Percentiles rank a stretch among this genome's conserved stretches.
Evolutionary conservation across 1,140 invertebrate genomes (phyloP).

Genomic region (Bombus sibiricus): DNA sequence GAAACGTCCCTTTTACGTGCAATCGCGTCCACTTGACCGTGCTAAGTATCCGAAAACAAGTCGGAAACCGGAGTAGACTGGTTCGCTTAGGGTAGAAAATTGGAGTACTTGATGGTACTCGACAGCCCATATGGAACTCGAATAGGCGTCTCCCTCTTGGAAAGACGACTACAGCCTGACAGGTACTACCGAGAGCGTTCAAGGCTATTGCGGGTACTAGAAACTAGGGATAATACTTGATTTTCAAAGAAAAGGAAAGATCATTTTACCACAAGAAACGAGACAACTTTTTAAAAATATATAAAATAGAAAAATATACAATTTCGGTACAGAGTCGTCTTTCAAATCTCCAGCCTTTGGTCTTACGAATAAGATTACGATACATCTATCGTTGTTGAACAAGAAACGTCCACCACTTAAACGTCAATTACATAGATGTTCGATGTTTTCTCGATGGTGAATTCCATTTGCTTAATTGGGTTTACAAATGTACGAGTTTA

Average conservation of each 20-base stretch:
- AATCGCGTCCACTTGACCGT: constrained; percentile 5
- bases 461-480: too few species aligned
- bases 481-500: too few species aligned
- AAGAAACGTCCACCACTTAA: not conserved
- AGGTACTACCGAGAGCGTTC: not conserved
- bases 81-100: constrained; percentile 21
- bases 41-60: constrained; percentile 33
- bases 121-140: not conserved
- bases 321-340: not conserved
- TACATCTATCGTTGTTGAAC: not conserved
- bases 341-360: not conserved
- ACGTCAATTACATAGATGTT: too few species aligned
- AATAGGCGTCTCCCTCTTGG: not conserved
- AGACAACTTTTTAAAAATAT: not conserved
- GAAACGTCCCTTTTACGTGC: not conserved
- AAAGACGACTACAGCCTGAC: not conserved
- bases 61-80: constrained; percentile 26
- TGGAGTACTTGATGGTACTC: constrained; percentile 20
- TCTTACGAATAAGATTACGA: not conserved
- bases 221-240: not conserved
- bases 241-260: not conserved
- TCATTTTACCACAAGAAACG: not conserved
- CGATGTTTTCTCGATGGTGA: too few species aligned
- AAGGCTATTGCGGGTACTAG: not conserved
- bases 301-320: not conserved